These are phyloP conservation scores for Lepeophtheirus nordmannii DNA, from an alignment of 2,888 invertebrate genomes.

Conservation along the genomic window DNA sequence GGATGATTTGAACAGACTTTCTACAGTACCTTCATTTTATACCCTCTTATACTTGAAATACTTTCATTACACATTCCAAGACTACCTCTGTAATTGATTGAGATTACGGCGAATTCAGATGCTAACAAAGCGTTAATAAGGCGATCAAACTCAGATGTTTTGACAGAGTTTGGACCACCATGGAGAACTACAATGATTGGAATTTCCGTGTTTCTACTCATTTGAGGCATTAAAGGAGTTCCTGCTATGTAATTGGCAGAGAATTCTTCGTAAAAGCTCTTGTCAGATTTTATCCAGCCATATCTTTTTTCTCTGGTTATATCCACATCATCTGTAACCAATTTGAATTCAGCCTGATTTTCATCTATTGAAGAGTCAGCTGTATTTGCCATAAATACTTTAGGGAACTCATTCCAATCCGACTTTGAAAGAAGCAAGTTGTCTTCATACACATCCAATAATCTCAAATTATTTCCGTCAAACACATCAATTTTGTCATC, in stretches of 20 bases:
- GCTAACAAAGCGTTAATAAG: background rate
- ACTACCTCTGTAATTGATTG: constrained; percentile 16
- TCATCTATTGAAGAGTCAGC: background rate
- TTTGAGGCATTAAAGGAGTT: background rate
- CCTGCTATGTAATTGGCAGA: background rate
- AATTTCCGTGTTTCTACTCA: background rate
- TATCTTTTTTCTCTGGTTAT: background rate
- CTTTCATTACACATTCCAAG: constrained; percentile 14
- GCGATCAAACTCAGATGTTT: background rate
- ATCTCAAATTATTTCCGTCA: background rate
- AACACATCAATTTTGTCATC: background rate
- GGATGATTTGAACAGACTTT: background rate
- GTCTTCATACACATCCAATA: background rate
- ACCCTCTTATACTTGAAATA: background rate
- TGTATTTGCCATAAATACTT: background rate
- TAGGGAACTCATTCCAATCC: background rate
- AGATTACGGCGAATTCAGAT: constrained; percentile 9
- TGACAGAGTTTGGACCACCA: constrained; percentile 9
- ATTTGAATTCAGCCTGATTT: background rate
- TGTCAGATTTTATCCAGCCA: background rate
- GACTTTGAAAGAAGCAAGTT: background rate
- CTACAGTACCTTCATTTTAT: constrained; percentile 1
- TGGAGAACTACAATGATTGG: constrained; percentile 21
- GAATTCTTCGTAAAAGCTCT: background rate
- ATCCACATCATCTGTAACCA: background rate